Conservation (phyloP, 2,888 invertebrate species). For the Ichneumoninae sp. region DNA sequence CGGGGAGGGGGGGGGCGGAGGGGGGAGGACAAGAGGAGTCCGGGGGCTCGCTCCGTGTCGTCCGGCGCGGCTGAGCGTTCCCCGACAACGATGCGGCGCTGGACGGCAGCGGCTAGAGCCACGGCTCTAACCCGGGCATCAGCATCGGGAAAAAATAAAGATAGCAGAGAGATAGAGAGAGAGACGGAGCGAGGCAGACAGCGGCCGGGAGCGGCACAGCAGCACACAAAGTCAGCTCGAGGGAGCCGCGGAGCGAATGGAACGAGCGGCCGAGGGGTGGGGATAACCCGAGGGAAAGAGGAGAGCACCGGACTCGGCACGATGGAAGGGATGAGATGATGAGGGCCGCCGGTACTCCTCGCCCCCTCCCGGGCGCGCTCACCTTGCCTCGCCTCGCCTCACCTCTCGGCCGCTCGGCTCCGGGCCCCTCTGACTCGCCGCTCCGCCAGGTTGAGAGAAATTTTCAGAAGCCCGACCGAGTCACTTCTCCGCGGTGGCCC, state of each 20-base stretch:
- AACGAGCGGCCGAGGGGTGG: constrained; percentile 50
- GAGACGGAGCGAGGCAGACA: constrained; percentile 20
- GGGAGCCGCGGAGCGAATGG: constrained; percentile 29
- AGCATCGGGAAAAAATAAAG: constrained; percentile 55
- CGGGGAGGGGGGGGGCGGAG: constrained; percentile 23
- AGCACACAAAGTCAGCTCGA: constrained; percentile 56
- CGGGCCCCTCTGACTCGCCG: constrained; percentile 26
- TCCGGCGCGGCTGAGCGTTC: constrained; percentile 40
- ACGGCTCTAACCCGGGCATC: constrained; percentile 22
- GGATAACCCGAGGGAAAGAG: constrained; percentile 55
- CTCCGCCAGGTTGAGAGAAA: constrained; percentile 76
- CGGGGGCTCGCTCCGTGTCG: constrained; percentile 50
- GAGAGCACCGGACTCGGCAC: constrained; percentile 45
- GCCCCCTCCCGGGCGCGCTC: constrained; percentile 24
- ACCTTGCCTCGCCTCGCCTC: constrained; percentile 39
- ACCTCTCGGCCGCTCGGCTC: constrained; percentile 33
- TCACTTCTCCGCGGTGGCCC: constrained; percentile 76
- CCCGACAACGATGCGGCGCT: constrained; percentile 52
- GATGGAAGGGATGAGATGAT: constrained; percentile 74
- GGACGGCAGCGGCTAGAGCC: constrained; percentile 46
- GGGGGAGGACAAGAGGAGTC: constrained; percentile 48
- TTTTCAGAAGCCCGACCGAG: constrained; percentile 75
- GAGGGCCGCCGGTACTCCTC: constrained; percentile 69
- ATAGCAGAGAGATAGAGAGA: constrained; percentile 43
- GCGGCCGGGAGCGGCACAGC: constrained; percentile 28